Evolutionary conservation across 2,888 invertebrate genomes (phyloP).

Genomic region (Gibbula magus): DNA sequence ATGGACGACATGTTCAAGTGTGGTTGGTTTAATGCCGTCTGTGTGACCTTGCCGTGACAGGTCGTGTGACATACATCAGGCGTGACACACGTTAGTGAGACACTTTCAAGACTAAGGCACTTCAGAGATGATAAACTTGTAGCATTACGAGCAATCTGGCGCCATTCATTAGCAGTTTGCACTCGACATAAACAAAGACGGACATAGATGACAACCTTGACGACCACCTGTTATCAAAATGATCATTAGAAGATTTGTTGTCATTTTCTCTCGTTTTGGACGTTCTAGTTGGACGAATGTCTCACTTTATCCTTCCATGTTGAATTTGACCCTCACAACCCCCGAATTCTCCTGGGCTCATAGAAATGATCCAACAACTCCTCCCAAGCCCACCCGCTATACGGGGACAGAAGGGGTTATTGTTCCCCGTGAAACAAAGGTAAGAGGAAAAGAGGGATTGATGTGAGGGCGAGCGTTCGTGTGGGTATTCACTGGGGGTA

Average conservation of each 20-base stretch:
- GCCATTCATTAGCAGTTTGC: neutral
- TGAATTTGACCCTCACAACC: too few relatives aligned
- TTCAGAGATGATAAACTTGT: neutral
- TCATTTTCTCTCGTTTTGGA: too few relatives aligned
- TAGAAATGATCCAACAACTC: neutral
- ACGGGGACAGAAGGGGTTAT: neutral
- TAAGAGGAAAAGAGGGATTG: too few relatives aligned
- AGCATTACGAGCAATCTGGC: neutral
- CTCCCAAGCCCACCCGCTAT: neutral
- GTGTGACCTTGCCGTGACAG: too few relatives aligned
- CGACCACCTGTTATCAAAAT: conserved; percentile 2
- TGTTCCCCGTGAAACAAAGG: neutral
- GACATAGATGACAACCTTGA: neutral
- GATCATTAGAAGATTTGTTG: too few relatives aligned
- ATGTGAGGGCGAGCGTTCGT: too few relatives aligned
- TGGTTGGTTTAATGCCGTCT: too few relatives aligned
- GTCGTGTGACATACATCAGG: conserved; percentile 4
- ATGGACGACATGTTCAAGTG: too few relatives aligned
- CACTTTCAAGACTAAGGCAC: neutral
- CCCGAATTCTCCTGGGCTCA: too few relatives aligned
- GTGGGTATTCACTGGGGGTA: too few relatives aligned
- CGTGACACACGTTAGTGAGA: neutral
- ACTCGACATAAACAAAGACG: neutral
- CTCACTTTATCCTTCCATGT: too few relatives aligned
- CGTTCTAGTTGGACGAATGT: too few relatives aligned